Evolutionary conservation across 2,797 vertebrate genomes (phyloP).

Genomic region (Chloroceryle amazona): DNA sequence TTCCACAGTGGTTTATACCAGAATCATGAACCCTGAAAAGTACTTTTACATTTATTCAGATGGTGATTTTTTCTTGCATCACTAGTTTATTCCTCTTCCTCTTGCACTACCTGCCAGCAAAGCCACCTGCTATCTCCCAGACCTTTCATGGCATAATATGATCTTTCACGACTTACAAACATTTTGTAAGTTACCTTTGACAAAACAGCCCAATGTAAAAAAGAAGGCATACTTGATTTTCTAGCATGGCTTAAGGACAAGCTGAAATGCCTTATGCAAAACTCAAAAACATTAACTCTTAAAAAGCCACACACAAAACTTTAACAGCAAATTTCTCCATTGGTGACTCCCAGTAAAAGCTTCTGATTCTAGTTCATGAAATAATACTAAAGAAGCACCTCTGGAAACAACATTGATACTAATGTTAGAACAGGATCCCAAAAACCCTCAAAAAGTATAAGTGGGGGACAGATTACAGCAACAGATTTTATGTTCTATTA

Average conservation of each 20-base stretch:
- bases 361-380: neutral
- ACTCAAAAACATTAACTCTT: neutral
- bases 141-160: neutral
- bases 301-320: neutral
- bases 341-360: neutral
- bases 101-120: neutral
- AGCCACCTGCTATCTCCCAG: neutral
- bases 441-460: neutral
- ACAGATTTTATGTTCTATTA: neutral
- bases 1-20: neutral
- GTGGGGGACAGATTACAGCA: accelerated
- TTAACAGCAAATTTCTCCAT: neutral
- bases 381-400: neutral
- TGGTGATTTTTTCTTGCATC: neutral
- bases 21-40: neutral
- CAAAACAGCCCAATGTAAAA: neutral
- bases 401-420: neutral
- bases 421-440: neutral
- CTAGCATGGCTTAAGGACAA: neutral
- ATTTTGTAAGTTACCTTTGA: neutral
- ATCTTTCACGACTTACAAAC: neutral
- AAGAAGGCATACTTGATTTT: neutral
- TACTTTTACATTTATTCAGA: neutral
- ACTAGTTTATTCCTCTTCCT: neutral
- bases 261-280: neutral